Base-by-base conservation (phyloP, 2,113 vertebrate species). In the Coracopsis vasa region DNA sequence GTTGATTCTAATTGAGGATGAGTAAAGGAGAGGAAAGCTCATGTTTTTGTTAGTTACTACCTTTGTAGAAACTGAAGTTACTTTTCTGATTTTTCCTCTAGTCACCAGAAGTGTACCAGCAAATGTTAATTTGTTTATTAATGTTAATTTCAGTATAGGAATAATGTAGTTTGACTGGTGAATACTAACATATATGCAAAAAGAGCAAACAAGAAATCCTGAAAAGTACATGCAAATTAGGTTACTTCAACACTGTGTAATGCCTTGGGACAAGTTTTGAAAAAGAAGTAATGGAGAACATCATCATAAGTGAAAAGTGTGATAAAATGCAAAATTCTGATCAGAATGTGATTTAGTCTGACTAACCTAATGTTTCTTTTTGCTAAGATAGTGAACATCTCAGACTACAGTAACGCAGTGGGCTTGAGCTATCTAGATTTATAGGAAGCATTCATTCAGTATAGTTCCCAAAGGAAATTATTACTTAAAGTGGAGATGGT, bases 401-500 rank as follows among this genome's bases (percentile, higher is more conserved):
- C 58, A 18, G 56, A 15, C 62, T 66, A 16, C 64, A 78, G 67
- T 31, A 28, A 13, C 13, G 47, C 1, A 4, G 54, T 81, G 50
- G 54, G 60, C 69, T 91, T 54, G 61, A 86, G 39, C 23, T 86
- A 27, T 28, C 77, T 53, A 33, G 54, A 47, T 91, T 80, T 91
- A 62, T 28, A 25, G 54, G 80, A 79, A 71, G 51, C 77, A 42
- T 84, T 97, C 69, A 81, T 65, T 94, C 88, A 60, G 35, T 71
- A 33, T 56, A 19, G 12, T 23, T 91, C 92, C 86, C 91, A 64
- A 47, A 95, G 95, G 91, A 95, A 96, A 92, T 86, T 84, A 78
- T 74, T 84, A 67, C 92, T 95, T 88, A 60, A 95, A 94, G 65
- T 11, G 1, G 54, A 95, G 94, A 92, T 97, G 88, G 56, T 7